A percentile compares a stretch with the other conserved stretches of the same genome.
Evolutionary conservation across 1,140 invertebrate genomes (phyloP).

Genomic region (Dufourea novaeangliae): DNA sequence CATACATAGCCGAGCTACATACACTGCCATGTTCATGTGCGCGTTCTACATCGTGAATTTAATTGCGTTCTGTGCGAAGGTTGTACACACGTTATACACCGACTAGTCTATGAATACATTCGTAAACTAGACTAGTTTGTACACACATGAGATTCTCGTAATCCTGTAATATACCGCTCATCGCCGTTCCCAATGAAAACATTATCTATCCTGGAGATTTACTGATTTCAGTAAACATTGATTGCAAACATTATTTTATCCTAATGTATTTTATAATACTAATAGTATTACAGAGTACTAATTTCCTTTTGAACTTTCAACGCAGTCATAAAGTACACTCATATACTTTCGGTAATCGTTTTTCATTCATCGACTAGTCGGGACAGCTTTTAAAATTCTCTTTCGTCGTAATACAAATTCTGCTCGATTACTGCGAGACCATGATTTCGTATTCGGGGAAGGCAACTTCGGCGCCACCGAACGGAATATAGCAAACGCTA

Average conservation of each 20-base stretch:
- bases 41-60: constrained; percentile 28
- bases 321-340: too few relatives aligned
- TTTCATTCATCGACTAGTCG: constrained; percentile 43
- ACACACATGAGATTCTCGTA: constrained; percentile 53
- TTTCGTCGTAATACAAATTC: neutral
- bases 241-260: neutral
- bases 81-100: constrained; percentile 26
- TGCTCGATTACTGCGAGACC: constrained; percentile 69
- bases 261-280: neutral
- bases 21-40: constrained; percentile 27
- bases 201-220: neutral
- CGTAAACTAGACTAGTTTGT: constrained; percentile 54
- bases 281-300: neutral
- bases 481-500: constrained; percentile 88
- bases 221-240: neutral
- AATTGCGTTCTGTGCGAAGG: constrained; percentile 47
- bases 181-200: neutral
- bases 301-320: neutral
- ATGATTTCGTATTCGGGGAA: constrained; percentile 90
- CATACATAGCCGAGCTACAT: constrained; percentile 33
- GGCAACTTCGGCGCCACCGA: constrained; percentile 86
- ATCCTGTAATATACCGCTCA: neutral
- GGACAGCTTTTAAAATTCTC: constrained; percentile 1
- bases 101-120: constrained; percentile 33
- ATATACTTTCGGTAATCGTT: too few relatives aligned